phyloP scores from a whole-genome alignment of 2,888 invertebrate genomes.

The Limnephilus auricula region DNA sequence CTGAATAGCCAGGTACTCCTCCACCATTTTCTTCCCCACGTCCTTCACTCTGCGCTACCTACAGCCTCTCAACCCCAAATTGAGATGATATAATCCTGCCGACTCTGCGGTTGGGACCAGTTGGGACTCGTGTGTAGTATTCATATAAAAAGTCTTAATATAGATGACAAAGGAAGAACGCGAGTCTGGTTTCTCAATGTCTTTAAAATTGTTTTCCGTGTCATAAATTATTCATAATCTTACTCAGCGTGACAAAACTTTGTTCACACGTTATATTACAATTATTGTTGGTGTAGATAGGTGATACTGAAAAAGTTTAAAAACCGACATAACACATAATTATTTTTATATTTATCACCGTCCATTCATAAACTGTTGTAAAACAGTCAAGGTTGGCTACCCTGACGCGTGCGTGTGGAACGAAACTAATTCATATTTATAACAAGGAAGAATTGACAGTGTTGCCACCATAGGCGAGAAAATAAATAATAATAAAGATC shows the following conservation, averaged over 20 bases:
- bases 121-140: too few species aligned
- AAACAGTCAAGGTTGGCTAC: background rate
- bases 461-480: background rate
- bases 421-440: background rate
- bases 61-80: too few species aligned
- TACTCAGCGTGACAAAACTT: background rate
- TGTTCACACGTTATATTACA: background rate
- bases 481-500: background rate
- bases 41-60: too few species aligned
- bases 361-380: conserved; percentile 14
- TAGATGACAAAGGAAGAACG: background rate
- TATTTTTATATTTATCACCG: background rate
- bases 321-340: background rate
- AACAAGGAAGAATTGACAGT: conserved; percentile 28
- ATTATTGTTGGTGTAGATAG: background rate
- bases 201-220: background rate
- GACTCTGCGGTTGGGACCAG: too few species aligned
- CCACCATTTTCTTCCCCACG: too few species aligned
- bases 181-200: background rate
- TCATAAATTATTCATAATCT: background rate
- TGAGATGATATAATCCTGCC: too few species aligned
- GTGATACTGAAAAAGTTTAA: too few species aligned
- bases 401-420: background rate
- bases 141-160: background rate
- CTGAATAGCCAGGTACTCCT: too few species aligned